Evolutionary conservation across 2,888 invertebrate genomes (phyloP), one percentile per base, ranked within the genome.

Genomic region (Uropetala carovei): DNA sequence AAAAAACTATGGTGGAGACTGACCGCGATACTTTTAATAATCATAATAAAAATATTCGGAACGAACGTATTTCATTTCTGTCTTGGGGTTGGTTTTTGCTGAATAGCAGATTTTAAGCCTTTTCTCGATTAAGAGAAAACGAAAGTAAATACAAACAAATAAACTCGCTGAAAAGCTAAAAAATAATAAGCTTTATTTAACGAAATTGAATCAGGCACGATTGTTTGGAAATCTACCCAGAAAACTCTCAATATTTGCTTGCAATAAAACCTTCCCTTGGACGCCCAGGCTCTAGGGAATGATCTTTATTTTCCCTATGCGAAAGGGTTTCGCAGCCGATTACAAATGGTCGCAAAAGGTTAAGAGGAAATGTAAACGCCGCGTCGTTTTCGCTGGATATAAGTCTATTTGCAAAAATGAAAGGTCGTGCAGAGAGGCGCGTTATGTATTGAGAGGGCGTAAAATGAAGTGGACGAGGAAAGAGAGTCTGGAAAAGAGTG

Each of bases 341-440:
- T 68, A 68, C n/a, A 22, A 68, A 68, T 75, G 75, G 27, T 27
- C 13, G 75, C 9, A 13, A 14, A 75, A 75, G 27, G 22, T 27
- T 75, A 75, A 13, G 75, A 27, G 68, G 68, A 68, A n/a, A 68
- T 13, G 75, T 75, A 75, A 75, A 75, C 75, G 75, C 75, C 75
- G 22, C 22, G 68, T 68, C 68, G 68, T 68, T 75, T 27, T 13
- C 27, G 13, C 27, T 4, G 75, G 75, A 75, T 75, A 75, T 75
- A 75, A 27, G 22, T 27, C 75, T 75, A 75, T 75, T 75, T 75
- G 75, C 75, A 68, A 68, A 68, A 68, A 68, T 68, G 75, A 75
- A 75, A 75, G 75, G 75, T 75, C 75, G 75, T 27, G 22, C 1
- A 10, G 75, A 75, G 9, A 68, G 16, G 68, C 68, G 8, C 18